A percentile compares a stretch with the other conserved stretches of the same genome.
Conservation (phyloP, 2,113 vertebrate genomes). For the Scalopus aquaticus region DNA sequence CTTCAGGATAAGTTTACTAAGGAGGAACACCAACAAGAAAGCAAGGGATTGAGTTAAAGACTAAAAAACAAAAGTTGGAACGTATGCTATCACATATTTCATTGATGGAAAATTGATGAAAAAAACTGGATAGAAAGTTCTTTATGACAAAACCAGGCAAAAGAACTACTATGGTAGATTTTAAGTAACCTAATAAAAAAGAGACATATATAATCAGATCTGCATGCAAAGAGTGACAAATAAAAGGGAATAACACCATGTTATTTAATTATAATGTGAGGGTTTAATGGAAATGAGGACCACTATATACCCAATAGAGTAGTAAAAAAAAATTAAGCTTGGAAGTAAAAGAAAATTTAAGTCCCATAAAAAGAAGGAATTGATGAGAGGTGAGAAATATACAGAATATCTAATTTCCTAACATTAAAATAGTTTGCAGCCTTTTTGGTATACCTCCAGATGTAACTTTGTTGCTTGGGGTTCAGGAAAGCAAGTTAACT, state of each 20-base stretch:
- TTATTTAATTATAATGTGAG: neutral
- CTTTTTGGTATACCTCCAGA: neutral
- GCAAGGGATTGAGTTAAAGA: slow-evolving; percentile 6
- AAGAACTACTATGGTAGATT: neutral
- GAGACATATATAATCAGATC: slow-evolving; percentile 20
- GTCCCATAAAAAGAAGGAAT: slow-evolving; percentile 49
- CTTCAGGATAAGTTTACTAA: slow-evolving; percentile 56
- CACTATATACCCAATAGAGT: neutral
- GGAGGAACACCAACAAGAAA: slow-evolving; percentile 5
- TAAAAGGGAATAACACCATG: neutral
- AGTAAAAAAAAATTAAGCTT: neutral
- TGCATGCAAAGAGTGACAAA: slow-evolving; percentile 27
- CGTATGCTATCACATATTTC: neutral
- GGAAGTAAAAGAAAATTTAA: slow-evolving; percentile 58
- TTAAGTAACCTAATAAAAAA: slow-evolving; percentile 1
- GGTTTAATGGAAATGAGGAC: neutral
- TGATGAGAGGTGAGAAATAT: slow-evolving; percentile 37
- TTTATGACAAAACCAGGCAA: slow-evolving; percentile 18
- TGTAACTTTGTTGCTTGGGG: neutral
- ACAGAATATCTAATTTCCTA: slow-evolving; percentile 36
- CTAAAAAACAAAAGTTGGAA: neutral
- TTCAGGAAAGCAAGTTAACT: neutral
- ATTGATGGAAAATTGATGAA: neutral
- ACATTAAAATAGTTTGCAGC: neutral
- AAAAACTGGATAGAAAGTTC: slow-evolving; percentile 31